Evolutionary conservation across 2,888 invertebrate species (phyloP), one percentile per base, ranked within the genome.

Genomic region (Ganaspis brasiliensis): DNA sequence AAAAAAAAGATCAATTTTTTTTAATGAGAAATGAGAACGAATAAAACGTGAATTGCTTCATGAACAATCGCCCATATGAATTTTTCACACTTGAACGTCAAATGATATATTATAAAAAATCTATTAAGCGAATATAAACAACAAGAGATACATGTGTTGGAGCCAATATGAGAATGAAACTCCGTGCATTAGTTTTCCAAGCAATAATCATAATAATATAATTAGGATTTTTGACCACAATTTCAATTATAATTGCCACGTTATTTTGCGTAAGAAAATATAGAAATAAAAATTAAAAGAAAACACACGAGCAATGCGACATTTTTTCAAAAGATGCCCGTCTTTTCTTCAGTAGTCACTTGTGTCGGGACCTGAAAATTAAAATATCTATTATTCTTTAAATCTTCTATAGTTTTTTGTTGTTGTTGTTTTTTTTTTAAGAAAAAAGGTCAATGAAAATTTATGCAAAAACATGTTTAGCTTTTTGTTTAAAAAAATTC

Each of bases 331-430:
- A 73, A 63, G 81, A 78, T 79, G 78, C 74, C 79, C 79, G 67
- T 77, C 80, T 75, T 77, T 81, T 77, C 81, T 72, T 90, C 85
- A 91, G 81, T 90, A 91, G 84, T 91, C 91, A 75, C 89, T 90
- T 79, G 89, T 87, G 76, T 91, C 91, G 81, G 91, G 90, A 87
- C 89, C 91, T 91, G 87, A 80, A 90, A 89, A 80, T 84, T 77
- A 24, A 67, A 83, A 19, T 61, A 80, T n/a, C n/a, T n/a, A n/a
- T n/a, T n/a, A 81, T 9, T 55, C 24, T 72, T 52, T 26, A 40
- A 55, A 55, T 24, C 24, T 26, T 19, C 52, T 19, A 49, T 49
- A 1, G 16, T n/a, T n/a, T n/a, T 49, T 52, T 19, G 2, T 49
- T 16, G 5, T n/a, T 19, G 5, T 19, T 8, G 1, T 52, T 52